These are phyloP conservation scores for Opisthograptis luteolata DNA, from an alignment of 2,888 invertebrate genomes.

Conservation along the genomic window DNA sequence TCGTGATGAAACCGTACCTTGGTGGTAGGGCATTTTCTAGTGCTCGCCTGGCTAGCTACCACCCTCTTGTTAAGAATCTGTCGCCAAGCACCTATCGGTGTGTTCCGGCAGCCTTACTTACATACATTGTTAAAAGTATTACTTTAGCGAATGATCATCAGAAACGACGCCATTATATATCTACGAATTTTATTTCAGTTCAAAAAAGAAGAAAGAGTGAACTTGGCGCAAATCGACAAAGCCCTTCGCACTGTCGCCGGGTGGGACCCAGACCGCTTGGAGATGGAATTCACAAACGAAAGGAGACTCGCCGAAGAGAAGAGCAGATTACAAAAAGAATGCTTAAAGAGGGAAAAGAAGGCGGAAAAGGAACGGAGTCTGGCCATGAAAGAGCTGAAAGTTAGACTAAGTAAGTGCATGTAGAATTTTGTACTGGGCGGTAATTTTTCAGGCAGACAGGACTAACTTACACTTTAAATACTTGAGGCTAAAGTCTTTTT, in stretches of 20 bases:
- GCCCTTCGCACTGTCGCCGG: conserved; percentile 88
- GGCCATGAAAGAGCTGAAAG: conserved; percentile 41
- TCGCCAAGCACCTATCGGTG: too few species aligned
- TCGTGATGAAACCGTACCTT: too few species aligned
- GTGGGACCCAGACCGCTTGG: conserved; percentile 83
- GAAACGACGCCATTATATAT: too few species aligned
- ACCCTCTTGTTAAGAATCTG: too few species aligned
- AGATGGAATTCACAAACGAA: conserved; percentile 62
- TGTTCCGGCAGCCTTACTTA: too few species aligned
- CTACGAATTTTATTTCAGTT: conserved; percentile 76
- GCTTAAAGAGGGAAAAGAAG: conserved; percentile 67
- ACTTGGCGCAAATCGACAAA: conserved; percentile 89
- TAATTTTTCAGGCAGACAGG: too few species aligned
- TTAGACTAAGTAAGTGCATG: conserved; percentile 53
- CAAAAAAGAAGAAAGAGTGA: conserved; percentile 94
- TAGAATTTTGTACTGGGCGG: background rate
- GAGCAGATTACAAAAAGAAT: conserved; percentile 47
- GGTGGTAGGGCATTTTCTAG: too few species aligned
- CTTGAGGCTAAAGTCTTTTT: too few species aligned
- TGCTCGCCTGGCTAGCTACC: too few species aligned
- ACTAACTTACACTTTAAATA: too few species aligned
- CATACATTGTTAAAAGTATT: too few species aligned
- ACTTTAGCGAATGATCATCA: too few species aligned
- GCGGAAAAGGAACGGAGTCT: conserved; percentile 73
- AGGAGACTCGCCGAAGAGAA: conserved; percentile 41